Evolutionary conservation across 2,888 invertebrate genomes (phyloP), one percentile per base, ranked within the genome.

Genomic region (Tuberolachnus salignus): DNA sequence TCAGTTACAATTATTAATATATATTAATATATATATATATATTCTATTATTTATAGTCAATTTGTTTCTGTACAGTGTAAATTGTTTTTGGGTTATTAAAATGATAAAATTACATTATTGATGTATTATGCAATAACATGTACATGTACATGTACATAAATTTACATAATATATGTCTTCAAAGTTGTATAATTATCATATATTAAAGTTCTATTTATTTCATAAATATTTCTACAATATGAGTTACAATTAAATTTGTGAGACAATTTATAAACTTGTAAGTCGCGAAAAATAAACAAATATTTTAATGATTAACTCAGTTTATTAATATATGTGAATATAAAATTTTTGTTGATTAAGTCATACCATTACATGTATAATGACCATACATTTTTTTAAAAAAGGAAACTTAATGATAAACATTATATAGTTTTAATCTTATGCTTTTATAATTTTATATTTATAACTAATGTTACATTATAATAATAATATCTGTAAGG

Each of bases 1-100:
- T 13, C 19, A 64, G 21, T 64, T 72, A 21, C 63, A 42, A 53
- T 42, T 23, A 19, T 44, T 34, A 49, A n/a, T 16, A 10, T 44
- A 21, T 53, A 72, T 13, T 59, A 46, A 72, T 46, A 26, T 23
- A 13, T 44, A 44, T 19, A 61, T 3, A 26, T 46, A 21, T 14
- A 34, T 63, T 3, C 14, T 46, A 9, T 53, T 53, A n/a, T 46
- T 6, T 1, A 44, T 67, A 23, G 23, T 44, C 44, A 42, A n/a
- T 26, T 51, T 44, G 21, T 64, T 53, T 19, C 23, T 57, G 44
- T 67, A 75, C 46, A 67, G 26, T 75, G 46, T 71, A 46, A 55
- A 46, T 42, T 49, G 10, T 72, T 3, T 42, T 21, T 53, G 73
- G 51, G 21, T 19, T 49, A 72, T 19, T 34, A 26, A 53, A 44